These are phyloP conservation scores for Euglossa dilemma DNA, from an alignment of 1,140 invertebrate species.

Conservation along the genomic window DNA sequence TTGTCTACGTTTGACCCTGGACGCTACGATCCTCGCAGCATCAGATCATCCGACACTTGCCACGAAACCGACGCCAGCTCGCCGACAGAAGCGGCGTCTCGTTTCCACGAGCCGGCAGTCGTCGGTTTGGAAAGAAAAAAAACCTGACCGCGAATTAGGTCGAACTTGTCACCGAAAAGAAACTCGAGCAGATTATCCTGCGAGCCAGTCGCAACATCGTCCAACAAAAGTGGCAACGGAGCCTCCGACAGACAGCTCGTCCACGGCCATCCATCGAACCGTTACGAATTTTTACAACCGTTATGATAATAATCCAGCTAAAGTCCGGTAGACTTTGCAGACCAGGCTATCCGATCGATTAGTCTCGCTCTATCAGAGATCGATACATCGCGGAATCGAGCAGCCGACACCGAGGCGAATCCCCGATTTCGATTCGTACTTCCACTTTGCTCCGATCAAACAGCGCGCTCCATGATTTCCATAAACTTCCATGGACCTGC, in stretches of 20 bases:
- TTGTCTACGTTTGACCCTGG: background rate
- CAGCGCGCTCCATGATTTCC: too few relatives aligned
- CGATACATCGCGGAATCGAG: background rate
- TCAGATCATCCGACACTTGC: too few relatives aligned
- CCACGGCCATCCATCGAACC: background rate
- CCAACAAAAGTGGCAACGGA: background rate
- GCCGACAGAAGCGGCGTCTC: background rate
- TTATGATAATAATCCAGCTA: constrained; percentile 22
- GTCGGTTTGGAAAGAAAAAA: background rate
- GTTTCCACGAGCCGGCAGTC: background rate
- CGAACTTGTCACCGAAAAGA: constrained; percentile 6
- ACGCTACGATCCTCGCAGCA: background rate
- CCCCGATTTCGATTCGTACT: too few relatives aligned
- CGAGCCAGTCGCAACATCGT: background rate
- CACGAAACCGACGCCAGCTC: background rate
- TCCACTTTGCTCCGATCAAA: too few relatives aligned
- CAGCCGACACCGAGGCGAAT: too few relatives aligned
- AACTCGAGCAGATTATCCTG: constrained; percentile 26
- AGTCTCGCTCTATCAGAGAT: background rate
- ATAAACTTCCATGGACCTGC: too few relatives aligned
- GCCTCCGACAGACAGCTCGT: background rate
- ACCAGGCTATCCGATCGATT: background rate
- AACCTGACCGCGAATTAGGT: constrained; percentile 17
- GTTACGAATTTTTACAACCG: constrained; percentile 34
- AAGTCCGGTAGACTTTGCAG: background rate